A percentile compares a stretch with the other conserved stretches of the same genome.
Conservation (phyloP, 1,140 invertebrate species). For the Brachionus calyciflorus region DNA sequence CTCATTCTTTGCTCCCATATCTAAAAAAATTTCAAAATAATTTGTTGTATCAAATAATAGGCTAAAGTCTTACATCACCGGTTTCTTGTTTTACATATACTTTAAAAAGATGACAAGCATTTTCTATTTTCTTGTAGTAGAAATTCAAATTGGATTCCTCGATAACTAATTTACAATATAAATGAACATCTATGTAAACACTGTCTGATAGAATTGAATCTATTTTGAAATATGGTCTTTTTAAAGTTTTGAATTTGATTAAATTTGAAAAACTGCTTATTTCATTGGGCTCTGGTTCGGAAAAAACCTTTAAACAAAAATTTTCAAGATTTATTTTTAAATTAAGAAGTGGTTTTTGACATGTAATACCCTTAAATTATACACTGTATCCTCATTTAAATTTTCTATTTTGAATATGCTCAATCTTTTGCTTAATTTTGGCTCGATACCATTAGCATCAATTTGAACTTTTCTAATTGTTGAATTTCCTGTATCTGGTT, state of each 20-base stretch:
- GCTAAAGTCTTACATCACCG: not conserved
- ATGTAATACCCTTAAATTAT: slow-evolving; percentile 3
- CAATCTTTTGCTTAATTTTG: not conserved
- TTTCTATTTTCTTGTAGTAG: slow-evolving; percentile 4
- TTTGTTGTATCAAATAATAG: not conserved
- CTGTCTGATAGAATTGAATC: not conserved
- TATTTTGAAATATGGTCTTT: slow-evolving; percentile 2
- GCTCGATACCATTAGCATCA: too few relatives aligned
- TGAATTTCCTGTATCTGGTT: too few relatives aligned
- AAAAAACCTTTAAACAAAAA: not conserved
- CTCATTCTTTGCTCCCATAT: not conserved
- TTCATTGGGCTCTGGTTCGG: not conserved
- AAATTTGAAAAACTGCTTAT: slow-evolving; percentile 4
- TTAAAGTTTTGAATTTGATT: slow-evolving; percentile 15
- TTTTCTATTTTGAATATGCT: slow-evolving; percentile 35
- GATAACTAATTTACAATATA: slow-evolving; percentile 10
- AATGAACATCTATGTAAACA: not conserved
- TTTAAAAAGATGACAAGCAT: slow-evolving; percentile 16
- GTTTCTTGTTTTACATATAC: not conserved
- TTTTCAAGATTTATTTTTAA: too few relatives aligned
- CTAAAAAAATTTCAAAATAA: not conserved
- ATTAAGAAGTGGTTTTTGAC: not conserved
- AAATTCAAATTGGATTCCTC: slow-evolving; percentile 17
- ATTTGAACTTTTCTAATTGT: too few relatives aligned
- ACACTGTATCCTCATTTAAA: not conserved